Evolutionary conservation across 2,888 invertebrate genomes (phyloP).

Genomic region (Aelia acuminata): DNA sequence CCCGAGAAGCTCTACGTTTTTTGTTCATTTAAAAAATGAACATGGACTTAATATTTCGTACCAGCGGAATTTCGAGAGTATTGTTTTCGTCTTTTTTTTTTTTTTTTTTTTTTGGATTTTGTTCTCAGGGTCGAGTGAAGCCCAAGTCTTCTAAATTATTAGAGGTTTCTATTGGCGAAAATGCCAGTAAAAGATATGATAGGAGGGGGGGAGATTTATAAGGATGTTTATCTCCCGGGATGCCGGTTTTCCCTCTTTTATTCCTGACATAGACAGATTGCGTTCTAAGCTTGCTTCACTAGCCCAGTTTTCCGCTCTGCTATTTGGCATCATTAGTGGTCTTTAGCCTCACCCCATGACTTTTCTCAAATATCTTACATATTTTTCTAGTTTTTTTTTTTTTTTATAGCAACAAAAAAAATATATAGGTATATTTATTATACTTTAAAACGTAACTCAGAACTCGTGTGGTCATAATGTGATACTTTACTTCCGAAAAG

Average conservation of each 20-base stretch:
- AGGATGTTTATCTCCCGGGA: not conserved
- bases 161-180: not conserved
- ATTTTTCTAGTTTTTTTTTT: not conserved
- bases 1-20: too few relatives aligned
- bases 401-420: not conserved
- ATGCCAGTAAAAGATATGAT: not conserved
- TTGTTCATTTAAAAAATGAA: too few relatives aligned
- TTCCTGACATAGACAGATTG: slow-evolving; percentile 18
- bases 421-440: not conserved
- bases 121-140: too few relatives aligned
- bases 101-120: too few relatives aligned
- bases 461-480: too few relatives aligned
- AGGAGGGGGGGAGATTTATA: not conserved
- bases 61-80: too few relatives aligned
- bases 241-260: not conserved
- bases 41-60: too few relatives aligned
- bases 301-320: not conserved
- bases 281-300: not conserved
- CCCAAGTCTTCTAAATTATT: not conserved
- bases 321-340: slow-evolving; percentile 33
- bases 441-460: too few relatives aligned
- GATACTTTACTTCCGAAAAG: too few relatives aligned
- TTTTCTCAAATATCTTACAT: not conserved
- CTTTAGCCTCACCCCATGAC: not conserved
- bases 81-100: too few relatives aligned